phyloP scores from a whole-genome alignment of 2,113 vertebrate genomes.

The Condylura cristata region DNA sequence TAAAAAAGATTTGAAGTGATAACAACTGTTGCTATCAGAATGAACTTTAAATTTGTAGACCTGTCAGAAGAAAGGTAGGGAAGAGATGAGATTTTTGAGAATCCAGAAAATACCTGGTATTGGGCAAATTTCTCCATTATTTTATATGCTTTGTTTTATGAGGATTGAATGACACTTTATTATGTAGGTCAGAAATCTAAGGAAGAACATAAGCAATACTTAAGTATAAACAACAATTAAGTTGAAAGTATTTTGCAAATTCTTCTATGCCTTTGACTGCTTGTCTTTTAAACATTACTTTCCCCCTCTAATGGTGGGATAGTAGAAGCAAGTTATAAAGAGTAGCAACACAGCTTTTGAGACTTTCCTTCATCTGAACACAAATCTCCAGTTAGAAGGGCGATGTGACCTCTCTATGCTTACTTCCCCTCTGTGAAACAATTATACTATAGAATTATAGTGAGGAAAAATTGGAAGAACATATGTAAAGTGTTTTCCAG shows the following conservation, averaged over 20 bases:
- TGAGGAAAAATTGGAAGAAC: not conserved
- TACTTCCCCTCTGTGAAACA: not conserved
- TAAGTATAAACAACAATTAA: not conserved
- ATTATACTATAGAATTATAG: not conserved
- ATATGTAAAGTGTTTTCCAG: not conserved
- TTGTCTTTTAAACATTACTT: not conserved
- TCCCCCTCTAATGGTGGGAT: not conserved
- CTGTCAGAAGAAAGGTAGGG: not conserved
- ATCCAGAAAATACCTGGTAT: not conserved
- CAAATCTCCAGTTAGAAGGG: not conserved
- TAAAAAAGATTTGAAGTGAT: not conserved
- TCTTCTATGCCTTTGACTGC: not conserved
- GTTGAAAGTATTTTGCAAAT: not conserved
- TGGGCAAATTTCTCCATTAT: not conserved
- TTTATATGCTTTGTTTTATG: not conserved
- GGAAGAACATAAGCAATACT: not conserved
- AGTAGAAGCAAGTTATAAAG: not conserved
- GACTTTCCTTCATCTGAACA: not conserved
- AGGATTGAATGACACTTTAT: not conserved
- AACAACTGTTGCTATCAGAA: not conserved
- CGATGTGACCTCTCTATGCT: not conserved
- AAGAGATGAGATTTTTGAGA: not conserved
- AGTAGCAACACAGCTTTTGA: too few species aligned
- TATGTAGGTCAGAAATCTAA: not conserved
- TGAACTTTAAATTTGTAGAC: not conserved